Evolutionary conservation across 2,888 invertebrate species (phyloP).

Genomic region (Lymantria dispar): DNA sequence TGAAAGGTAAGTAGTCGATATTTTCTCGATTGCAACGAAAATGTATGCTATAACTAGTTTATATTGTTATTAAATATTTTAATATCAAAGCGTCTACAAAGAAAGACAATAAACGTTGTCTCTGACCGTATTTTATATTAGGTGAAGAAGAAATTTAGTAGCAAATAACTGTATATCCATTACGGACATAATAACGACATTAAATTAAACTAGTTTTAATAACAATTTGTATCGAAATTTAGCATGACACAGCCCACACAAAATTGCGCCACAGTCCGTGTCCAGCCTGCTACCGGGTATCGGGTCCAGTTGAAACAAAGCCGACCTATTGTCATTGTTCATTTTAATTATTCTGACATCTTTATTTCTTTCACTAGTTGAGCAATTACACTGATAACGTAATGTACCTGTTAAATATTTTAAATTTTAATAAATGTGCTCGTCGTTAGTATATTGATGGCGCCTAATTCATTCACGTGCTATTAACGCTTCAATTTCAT

Average conservation of each 20-base stretch:
- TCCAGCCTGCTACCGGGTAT: slow-evolving; percentile 42
- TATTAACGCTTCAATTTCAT: too few relatives aligned
- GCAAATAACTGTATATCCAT: background rate
- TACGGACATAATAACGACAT: background rate
- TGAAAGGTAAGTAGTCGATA: too few relatives aligned
- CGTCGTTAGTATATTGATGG: too few relatives aligned
- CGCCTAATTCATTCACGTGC: too few relatives aligned
- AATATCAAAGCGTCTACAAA: too few relatives aligned
- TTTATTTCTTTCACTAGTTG: slow-evolving; percentile 40
- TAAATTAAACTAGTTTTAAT: slow-evolving; percentile 19
- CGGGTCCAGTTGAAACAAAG: slow-evolving; percentile 33
- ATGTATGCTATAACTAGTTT: too few relatives aligned
- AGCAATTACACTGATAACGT: slow-evolving; percentile 14
- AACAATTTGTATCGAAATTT: slow-evolving; percentile 33
- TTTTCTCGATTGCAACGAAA: too few relatives aligned
- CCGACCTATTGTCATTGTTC: slow-evolving; percentile 37
- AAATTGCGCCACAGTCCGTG: slow-evolving; percentile 39
- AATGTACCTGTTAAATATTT: background rate
- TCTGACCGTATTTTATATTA: too few relatives aligned
- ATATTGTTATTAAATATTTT: too few relatives aligned
- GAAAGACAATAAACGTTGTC: too few relatives aligned
- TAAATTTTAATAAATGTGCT: too few relatives aligned
- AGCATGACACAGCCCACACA: slow-evolving; percentile 35
- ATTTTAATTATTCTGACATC: slow-evolving; percentile 44
- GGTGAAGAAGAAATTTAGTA: too few relatives aligned